These are phyloP conservation scores for Indicator indicator DNA, from an alignment of 2,113 vertebrate species.

Conservation along the genomic window DNA sequence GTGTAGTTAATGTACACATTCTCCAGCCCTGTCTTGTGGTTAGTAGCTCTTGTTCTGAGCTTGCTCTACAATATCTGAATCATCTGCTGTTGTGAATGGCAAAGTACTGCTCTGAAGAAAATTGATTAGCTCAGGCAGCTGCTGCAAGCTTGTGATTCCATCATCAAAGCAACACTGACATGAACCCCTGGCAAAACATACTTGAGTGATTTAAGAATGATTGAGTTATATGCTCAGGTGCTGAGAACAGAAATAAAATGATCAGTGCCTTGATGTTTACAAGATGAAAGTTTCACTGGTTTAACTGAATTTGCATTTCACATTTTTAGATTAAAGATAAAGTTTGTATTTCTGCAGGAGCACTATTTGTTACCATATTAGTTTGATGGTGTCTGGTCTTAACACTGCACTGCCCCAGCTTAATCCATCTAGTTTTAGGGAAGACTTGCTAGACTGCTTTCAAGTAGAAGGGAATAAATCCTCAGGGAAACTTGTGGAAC, in stretches of 20 bases:
- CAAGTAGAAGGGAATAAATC: not conserved
- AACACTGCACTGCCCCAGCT: not conserved
- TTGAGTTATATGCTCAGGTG: not conserved
- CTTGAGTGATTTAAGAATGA: not conserved
- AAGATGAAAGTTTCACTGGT: not conserved
- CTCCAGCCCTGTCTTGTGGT: not conserved
- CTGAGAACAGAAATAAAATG: not conserved
- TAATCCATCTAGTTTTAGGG: not conserved
- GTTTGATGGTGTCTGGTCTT: not conserved
- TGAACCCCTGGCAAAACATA: not conserved
- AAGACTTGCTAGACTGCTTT: not conserved
- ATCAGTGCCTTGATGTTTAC: not conserved
- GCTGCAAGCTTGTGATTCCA: not conserved
- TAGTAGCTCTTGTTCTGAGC: not conserved
- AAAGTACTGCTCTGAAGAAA: not conserved
- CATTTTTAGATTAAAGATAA: not conserved
- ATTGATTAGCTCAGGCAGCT: not conserved
- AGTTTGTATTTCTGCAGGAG: not conserved
- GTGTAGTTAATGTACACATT: not conserved
- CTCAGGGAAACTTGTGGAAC: not conserved
- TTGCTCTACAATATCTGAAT: not conserved
- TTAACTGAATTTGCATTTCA: not conserved
- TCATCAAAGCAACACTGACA: slow-evolving; percentile 4
- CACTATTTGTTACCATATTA: not conserved
- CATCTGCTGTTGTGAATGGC: not conserved